Evolutionary conservation across 2,113 vertebrate genomes (phyloP), one percentile per base, ranked within the genome.

Genomic region (Vombatus ursinus): DNA sequence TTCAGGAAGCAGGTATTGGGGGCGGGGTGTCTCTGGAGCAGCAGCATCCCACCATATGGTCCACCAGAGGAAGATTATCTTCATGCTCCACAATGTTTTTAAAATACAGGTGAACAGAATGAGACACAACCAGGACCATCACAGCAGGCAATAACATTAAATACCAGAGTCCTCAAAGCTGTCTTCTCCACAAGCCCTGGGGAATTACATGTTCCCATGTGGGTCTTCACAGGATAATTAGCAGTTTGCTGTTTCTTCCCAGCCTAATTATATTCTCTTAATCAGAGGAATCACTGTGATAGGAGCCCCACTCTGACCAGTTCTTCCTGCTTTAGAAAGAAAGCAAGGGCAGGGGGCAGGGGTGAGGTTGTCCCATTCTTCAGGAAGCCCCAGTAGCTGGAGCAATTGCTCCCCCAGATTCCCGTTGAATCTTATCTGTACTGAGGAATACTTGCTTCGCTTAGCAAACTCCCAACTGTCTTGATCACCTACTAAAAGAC

Each of bases 21-120:
- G 19, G 14, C 8, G 12, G 14, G 19, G 23, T 0, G 6, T 4
- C n/a, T 54, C 90, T 61, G 23, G 84, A 31, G 57, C 95, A 57
- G 44, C 89, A 51, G 9, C 94, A 61, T 90, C 47, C 84, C 89
- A n/a, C 52, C 95, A 92, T 95, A 54, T 92, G 96, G 92, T 61
- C 57, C 12, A 84, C 90, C 52, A 2, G 23, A 10, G 54, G 53
- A 10, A 16, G 94, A 28, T 4, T 7, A 3, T 23, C 54, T 50
- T 8, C 1, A 53, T 47, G 37, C 57, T 37, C 4, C 5, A 0
- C 31, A 1, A 0, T 23, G 11, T 91, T 91, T 54, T 23, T 8
- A 9, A 52, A 37, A 52, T 24, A 16, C 77, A 14, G 31, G 90
- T 25, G 0, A 37, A 91, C 23, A 25, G 50, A 92, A 14, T 4